Evolutionary conservation across 2,113 vertebrate genomes (phyloP).

Genomic region (Tangachromis dhanisi): DNA sequence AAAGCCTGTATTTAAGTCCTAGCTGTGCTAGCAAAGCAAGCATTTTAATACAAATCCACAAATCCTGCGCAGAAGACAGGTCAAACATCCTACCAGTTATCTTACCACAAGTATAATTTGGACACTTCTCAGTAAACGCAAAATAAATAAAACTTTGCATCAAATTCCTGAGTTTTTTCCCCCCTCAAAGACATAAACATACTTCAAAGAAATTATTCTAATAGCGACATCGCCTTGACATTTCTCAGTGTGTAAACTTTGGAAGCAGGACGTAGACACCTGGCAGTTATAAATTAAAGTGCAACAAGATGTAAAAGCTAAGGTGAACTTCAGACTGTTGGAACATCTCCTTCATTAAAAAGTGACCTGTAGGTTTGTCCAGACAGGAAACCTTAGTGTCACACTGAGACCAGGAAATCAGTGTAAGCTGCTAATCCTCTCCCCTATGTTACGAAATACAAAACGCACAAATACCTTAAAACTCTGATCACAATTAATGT

Average conservation of each 20-base stretch:
- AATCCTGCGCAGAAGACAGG: not conserved
- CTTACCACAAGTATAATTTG: not conserved
- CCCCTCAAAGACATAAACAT: not conserved
- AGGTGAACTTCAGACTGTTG: not conserved
- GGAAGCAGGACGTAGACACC: not conserved
- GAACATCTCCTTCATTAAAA: not conserved
- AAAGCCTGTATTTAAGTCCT: not conserved
- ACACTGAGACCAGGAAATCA: slow-evolving; percentile 18
- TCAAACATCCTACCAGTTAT: not conserved
- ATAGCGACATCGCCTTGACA: not conserved
- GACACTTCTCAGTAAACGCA: fast-evolving
- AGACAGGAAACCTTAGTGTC: not conserved
- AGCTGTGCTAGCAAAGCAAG: not conserved
- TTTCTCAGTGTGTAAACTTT: not conserved
- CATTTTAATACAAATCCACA: not conserved
- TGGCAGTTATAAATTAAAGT: not conserved
- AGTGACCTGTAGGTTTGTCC: not conserved
- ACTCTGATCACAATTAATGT: not conserved
- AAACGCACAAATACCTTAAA: not conserved
- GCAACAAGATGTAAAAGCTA: not conserved
- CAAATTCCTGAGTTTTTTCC: fast-evolving
- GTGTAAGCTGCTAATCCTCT: slow-evolving; percentile 53
- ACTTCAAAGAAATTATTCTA: not conserved
- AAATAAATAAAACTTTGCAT: not conserved
- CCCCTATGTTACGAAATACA: slow-evolving; percentile 18